phyloP scores from a whole-genome alignment of 2,888 invertebrate species.

The Cactoblastis cactorum region DNA sequence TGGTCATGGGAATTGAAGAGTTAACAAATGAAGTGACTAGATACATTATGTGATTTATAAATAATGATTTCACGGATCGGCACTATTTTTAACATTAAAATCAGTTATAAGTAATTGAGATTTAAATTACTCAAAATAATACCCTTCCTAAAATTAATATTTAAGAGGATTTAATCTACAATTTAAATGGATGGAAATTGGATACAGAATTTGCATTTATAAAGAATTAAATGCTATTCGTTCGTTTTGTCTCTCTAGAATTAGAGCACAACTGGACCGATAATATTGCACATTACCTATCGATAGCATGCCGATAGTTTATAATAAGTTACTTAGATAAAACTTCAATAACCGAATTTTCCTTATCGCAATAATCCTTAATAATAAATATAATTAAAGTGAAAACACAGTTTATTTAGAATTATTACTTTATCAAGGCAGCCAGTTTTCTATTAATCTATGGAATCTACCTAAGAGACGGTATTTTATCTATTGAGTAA shows the following conservation, averaged over 20 bases:
- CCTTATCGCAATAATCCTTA: too few species aligned
- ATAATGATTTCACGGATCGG: slow-evolving; percentile 15
- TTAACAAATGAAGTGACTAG: slow-evolving; percentile 1
- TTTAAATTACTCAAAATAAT: background rate
- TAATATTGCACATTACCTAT: too few species aligned
- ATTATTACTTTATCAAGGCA: background rate
- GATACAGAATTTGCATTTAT: background rate
- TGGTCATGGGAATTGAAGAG: background rate
- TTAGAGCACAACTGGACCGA: too few species aligned
- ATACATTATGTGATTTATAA: background rate
- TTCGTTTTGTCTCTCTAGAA: too few species aligned
- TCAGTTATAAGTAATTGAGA: slow-evolving; percentile 14
- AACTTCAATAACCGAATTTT: too few species aligned
- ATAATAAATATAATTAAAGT: background rate
- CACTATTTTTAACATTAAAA: slow-evolving; percentile 14
- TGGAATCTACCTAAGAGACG: too few species aligned
- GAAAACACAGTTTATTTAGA: background rate
- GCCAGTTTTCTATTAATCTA: background rate
- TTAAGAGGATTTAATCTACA: background rate
- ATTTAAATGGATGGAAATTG: slow-evolving; percentile 14
- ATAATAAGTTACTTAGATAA: too few species aligned
- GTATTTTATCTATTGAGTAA: too few species aligned
- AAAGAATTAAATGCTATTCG: too few species aligned
- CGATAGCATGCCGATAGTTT: too few species aligned
- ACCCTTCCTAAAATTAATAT: slow-evolving; percentile 1